Evolutionary conservation across 2,113 vertebrate genomes (phyloP), one percentile per base, ranked within the genome.

Genomic region (Peromyscus californicus): DNA sequence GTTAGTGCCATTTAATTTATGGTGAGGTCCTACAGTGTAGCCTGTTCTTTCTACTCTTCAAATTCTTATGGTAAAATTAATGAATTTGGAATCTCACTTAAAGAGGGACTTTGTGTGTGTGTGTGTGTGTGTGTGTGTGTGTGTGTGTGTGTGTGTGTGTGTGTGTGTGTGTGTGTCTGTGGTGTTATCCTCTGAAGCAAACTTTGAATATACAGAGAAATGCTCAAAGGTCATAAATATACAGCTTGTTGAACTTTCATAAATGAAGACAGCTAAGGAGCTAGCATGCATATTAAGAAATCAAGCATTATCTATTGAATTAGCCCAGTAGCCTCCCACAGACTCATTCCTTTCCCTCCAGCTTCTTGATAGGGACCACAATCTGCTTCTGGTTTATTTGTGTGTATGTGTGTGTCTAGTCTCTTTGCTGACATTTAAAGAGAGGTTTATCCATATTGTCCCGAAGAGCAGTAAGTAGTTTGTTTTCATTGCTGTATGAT

Each of bases 371-470:
- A 31, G n/a, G 26, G 93, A 87, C 42, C 42, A 17, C 10, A 51
- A 39, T 70, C 10, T 93, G 39, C 22, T 45, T 22, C 10, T 51
- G 51, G 51, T 75, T 11, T 76, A 2, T 78, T 26, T 48, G 19
- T 45, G 33, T 21, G 69, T 87, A 16, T 54, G 9, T 65, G 4
- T 95, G 9, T 69, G 6, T 42, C 5, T 96, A 79, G 42, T 51
- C 93, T 91, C 74, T 92, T 93, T 51, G 26, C 17, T 95, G 89
- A 22, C 15, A 84, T 89, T 88, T 84, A 80, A 84, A 83, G 54
- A 89, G 39, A 61, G 22, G 22, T 82, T 72, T 86, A 69, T 75
- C 42, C 3, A 5, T 70, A 45, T n/a, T 89, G 59, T 78, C 75
- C 12, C 33, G 31, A 92, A 93, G 19, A 79, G 17, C 65, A 87